Evolutionary conservation across 2,113 vertebrate genomes (phyloP), one percentile per base, ranked within the genome.

Genomic region (Ceratotherium simum): DNA sequence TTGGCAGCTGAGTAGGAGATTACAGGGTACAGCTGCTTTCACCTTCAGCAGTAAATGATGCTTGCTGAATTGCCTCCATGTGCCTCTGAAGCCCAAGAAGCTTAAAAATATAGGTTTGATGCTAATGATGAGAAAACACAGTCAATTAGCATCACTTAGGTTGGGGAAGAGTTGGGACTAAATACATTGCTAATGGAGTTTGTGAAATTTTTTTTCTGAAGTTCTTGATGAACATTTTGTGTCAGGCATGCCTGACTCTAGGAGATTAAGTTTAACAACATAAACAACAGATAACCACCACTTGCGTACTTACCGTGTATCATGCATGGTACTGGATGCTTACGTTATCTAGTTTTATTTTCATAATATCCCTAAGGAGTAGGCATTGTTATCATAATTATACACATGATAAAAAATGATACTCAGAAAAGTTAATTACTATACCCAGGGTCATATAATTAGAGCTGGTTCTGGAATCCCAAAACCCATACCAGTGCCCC

Each of bases 1-100:
- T 94, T 97, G 98, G 92, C 97, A 98, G 97, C 98, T 96, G 95
- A 98, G 95, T 80, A 86, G 96, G 76, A 98, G 98, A 98, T 98
- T 98, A 98, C 72, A 97, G 97, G 98, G 95, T 98, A 93, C 87
- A 97, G 95, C 67, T 95, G 95, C 96, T 97, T 98, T 98, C 97
- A 98, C 98, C 98, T 98, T 98, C 98, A 98, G 82, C 91, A 97
- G 95, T 97, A 98, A 98, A 97, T 95, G 96, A 97, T 4, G 65
- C 94, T 98, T 10, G n/a, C 79, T 97, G 97, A 98, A 99, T 97
- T 87, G 84, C 91, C 93, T 96, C 79, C 36, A 39, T 96, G 86
- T 91, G 86, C 87, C 82, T 98, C 94, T 78, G 87, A 96, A 96
- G 80, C 69, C 84, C 72, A 97, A 46, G 81, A 82, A 97, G 80